These are phyloP conservation scores for Leptobrachium ailaonicum DNA, from an alignment of 2,113 vertebrate genomes.

Conservation along the genomic window DNA sequence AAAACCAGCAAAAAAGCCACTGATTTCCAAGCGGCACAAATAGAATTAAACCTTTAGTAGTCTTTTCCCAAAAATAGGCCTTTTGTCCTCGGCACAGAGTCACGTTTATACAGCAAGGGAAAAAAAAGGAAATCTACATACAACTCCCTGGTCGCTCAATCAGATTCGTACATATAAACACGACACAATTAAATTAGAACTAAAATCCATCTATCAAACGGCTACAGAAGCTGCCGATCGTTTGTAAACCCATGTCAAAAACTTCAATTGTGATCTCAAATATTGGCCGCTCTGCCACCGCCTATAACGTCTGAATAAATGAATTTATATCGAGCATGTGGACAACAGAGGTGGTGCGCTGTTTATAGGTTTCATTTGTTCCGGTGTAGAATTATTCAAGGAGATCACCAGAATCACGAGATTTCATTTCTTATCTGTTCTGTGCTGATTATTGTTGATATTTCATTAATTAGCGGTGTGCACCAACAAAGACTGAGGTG, in stretches of 20 bases:
- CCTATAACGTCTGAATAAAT: slow-evolving; percentile 34
- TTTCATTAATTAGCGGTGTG: not conserved
- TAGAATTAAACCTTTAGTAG: slow-evolving; percentile 90
- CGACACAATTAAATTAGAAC: slow-evolving; percentile 28
- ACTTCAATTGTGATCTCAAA: slow-evolving; percentile 2
- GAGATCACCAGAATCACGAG: slow-evolving; percentile 8
- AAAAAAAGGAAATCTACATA: slow-evolving; percentile 58
- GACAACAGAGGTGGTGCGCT: not conserved
- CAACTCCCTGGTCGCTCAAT: slow-evolving; percentile 42
- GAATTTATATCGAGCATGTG: slow-evolving; percentile 36
- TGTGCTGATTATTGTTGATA: not conserved
- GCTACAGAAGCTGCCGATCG: not conserved
- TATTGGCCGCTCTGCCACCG: slow-evolving; percentile 29
- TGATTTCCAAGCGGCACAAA: slow-evolving; percentile 95
- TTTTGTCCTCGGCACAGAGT: slow-evolving; percentile 74
- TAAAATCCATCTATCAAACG: slow-evolving; percentile 27
- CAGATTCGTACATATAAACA: slow-evolving; percentile 23
- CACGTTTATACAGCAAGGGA: slow-evolving; percentile 67
- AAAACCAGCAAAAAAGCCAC: slow-evolving; percentile 73
- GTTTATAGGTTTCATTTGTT: slow-evolving; percentile 17
- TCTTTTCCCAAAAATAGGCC: slow-evolving; percentile 76
- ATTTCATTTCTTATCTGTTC: not conserved
- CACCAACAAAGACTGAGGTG: too few relatives aligned
- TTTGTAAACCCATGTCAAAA: slow-evolving; percentile 15
- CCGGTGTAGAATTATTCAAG: not conserved